Evolutionary conservation across 2,797 vertebrate species (phyloP).

Genomic region (Rhynchonycteris naso): DNA sequence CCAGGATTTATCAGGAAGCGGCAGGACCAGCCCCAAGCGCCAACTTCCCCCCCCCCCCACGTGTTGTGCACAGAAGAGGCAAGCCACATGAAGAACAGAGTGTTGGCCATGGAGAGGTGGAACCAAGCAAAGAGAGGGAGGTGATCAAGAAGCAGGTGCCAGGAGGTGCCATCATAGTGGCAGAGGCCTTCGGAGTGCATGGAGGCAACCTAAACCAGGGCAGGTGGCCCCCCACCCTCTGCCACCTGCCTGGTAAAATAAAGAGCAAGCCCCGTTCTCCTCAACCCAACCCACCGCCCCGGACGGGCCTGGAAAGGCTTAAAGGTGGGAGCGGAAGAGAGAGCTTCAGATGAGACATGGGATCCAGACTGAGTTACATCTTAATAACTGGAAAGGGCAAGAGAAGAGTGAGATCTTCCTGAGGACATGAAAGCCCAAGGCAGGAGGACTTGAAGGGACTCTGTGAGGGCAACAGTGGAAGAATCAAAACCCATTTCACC

Average conservation of each 20-base stretch:
- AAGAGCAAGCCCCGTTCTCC: no score
- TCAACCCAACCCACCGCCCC: background rate
- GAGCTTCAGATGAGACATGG: background rate
- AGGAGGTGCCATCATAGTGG: background rate
- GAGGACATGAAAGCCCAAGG: background rate
- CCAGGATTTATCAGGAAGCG: background rate
- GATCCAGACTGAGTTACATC: fast-evolving
- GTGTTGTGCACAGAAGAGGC: no score
- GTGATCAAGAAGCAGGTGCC: background rate
- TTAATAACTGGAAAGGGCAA: background rate
- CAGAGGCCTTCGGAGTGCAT: background rate
- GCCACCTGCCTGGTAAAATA: background rate
- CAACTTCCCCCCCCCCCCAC: background rate
- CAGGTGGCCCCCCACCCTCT: background rate
- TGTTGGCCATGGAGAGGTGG: fast-evolving
- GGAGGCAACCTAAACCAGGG: background rate
- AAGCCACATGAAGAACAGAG: background rate
- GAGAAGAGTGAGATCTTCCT: background rate
- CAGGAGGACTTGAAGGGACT: background rate
- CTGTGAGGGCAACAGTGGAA: background rate
- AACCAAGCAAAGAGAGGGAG: background rate
- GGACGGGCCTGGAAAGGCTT: background rate
- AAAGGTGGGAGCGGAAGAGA: fast-evolving
- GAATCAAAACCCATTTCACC: background rate
- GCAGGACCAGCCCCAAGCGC: background rate